Evolutionary conservation across 2,888 invertebrate genomes (phyloP), one percentile per base, ranked within the genome.

Genomic region (Oligia latruncula): DNA sequence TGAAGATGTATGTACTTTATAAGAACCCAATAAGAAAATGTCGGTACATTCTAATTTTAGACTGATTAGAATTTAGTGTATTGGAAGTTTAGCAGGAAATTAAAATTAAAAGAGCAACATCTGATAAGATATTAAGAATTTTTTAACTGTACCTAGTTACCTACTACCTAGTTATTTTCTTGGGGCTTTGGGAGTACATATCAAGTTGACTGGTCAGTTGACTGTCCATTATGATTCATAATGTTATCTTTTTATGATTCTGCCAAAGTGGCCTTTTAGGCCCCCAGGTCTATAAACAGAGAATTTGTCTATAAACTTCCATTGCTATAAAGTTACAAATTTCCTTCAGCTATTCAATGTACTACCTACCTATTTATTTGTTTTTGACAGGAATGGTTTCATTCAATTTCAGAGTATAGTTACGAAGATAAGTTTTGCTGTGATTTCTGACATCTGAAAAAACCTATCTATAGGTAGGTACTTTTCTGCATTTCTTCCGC

Each of bases 1-100:
- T 94, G 93, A 94, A 95, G 94, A 95, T 93, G 89, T 93, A 95
- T 94, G 93, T 90, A 91, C 90, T 89, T 92, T 92, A 78, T 86
- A 89, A 90, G 85, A 92, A 87, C 92, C 94, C 89, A 94, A 94
- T 95, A 93, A 93, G 94, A 93, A 89, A 89, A 90, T 88, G 92
- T 91, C 91, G 81, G 92, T 92, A 89, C 77, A 85, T 90, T 86
- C 77, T 78, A 86, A 90, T 85, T 84, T 81, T 68, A 71, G 52
- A 77, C 85, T 85, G 82, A 90, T 88, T 90, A 81, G 90, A 91
- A 91, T 90, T 87, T 87, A 87, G n/a, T 87, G 85, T 82, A 74
- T 73, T 81, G 62, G 77, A 81, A 81, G 2, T 76, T 49, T 52
- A 55, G 20, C n/a, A 13, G 43, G 35, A 52, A 82, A 80, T 78